Evolutionary conservation across 2,113 vertebrate genomes (phyloP), one percentile per base, ranked within the genome.

Genomic region (Ceuthmochares aereus): DNA sequence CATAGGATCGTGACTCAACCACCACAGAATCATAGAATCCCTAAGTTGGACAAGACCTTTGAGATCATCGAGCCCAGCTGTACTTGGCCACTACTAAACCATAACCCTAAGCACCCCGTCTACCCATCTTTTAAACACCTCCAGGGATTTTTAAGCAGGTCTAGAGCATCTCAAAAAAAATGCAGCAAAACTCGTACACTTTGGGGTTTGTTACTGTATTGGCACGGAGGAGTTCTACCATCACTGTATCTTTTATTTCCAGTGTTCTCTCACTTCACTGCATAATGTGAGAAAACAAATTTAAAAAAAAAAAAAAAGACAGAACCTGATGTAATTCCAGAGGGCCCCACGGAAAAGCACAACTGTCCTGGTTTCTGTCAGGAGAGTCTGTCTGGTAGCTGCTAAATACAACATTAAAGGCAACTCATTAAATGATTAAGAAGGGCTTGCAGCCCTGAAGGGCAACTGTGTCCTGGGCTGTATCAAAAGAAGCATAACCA

Each of bases 121-220:
- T 19, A 45, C 43, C 43, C 43, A 16, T 17, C 43, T 45, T 45
- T 45, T 45, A 45, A 45, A 45, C 14, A 19, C 43, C 43, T 45
- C 43, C 14, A 45, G 43, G 43, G 43, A 45, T 45, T 45, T 45
- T 45, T 22, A 14, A 69, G 73, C n/a, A 2, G 23, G 25, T 12
- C 63, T n/a, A 40, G 12, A 42, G 40, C 21, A 25, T 2, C 55
- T 36, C 56, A 26, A 4, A 23, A 68, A 45, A 4, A 19, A 11
- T 20, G 37, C 25, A 16, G 17, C 21, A 5, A 26, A 58, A 52
- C 3, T 22, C 12, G 7, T 9, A 5, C 0, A 0, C 27, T 54
- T 6, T 0, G 40, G 25, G 21, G 54, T 12, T 76, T 40, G 4
- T 7, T 20, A 45, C 7, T 1, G 1, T 12, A 15, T 6, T 7